Base-by-base conservation (phyloP, 2,888 invertebrate genomes). In the Macaria liturata region DNA sequence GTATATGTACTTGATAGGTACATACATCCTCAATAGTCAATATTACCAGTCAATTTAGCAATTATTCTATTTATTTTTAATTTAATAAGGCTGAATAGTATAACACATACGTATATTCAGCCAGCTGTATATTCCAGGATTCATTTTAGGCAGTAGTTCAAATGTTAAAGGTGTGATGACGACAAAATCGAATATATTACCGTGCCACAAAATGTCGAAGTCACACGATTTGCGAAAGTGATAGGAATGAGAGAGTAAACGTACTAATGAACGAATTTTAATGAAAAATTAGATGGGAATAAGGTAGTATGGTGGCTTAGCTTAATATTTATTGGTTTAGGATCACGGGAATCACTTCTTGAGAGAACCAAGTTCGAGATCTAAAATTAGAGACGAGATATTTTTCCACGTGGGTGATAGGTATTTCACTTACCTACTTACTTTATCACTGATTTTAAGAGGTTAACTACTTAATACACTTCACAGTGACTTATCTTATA, bases 401-500 rank as follows among this genome's bases (percentile, higher is more conserved):
- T 88, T 90, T 89, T 88, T 88, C 89, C 91, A 91, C 90, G 91
- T 90, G 90, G 90, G 91, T 89, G 89, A 88, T 86, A 78, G 77
- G 78, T 78, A 84, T 80, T 78, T 78, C 78, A 83, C 80, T 77
- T 86, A 90, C 86, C 88, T 88, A 82, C 78, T 20, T 20, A 20
- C 20, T 20, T 20, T 20, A 86, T 86, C 86, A 88, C 86, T 86
- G 82, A 73, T 75, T 66, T 61, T 54, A 71, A 83, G 76, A 3
- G 67, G 69, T 57, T 75, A 78, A 78, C 79, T 81, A 77, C 79
- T 79, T 88, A 89, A 89, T 44, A 37, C 20, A 20, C 20, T 20
- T 20, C 20, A 20, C 20, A 20, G 20, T 20, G 20, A 20, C 20
- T 20, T 20, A 20, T 20, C 20, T 20, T 20, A 20, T 20, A 20